Conservation (phyloP, 1,140 invertebrate species). For the Drosophila pruinosa region DNA sequence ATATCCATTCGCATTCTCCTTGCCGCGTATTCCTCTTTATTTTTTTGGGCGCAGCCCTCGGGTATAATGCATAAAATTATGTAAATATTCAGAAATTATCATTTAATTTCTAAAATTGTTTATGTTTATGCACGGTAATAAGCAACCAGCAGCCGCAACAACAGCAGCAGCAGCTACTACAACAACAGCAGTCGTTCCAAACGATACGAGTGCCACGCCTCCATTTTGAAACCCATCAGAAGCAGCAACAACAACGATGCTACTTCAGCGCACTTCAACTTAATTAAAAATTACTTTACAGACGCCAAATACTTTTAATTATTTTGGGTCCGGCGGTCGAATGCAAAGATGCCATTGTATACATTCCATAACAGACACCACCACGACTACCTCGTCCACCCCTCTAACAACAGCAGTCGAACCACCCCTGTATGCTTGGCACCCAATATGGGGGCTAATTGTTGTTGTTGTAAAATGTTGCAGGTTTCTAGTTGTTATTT, state of each 20-base stretch:
- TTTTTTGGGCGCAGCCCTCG: slow-evolving; percentile 15
- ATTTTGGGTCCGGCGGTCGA: slow-evolving; percentile 77
- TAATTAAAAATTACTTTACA: slow-evolving; percentile 82
- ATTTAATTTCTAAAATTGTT: slow-evolving; percentile 81
- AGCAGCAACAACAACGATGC: slow-evolving; percentile 3
- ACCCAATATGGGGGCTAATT: slow-evolving; percentile 26
- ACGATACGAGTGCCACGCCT: background rate
- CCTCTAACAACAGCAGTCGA: background rate
- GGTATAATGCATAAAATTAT: slow-evolving; percentile 79
- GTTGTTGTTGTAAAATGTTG: slow-evolving; percentile 22
- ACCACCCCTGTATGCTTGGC: background rate
- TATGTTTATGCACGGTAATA: slow-evolving; percentile 79
- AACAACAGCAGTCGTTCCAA: slow-evolving; percentile 3
- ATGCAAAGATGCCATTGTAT: slow-evolving; percentile 51
- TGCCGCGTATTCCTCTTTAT: background rate
- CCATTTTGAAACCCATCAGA: slow-evolving; percentile 12
- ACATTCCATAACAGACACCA: slow-evolving; percentile 5
- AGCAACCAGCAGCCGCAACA: slow-evolving; percentile 54
- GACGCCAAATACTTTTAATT: slow-evolving; percentile 81
- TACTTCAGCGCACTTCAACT: slow-evolving; percentile 75
- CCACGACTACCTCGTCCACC: background rate
- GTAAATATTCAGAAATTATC: slow-evolving; percentile 78
- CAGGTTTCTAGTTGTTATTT: slow-evolving; percentile 33
- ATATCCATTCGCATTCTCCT: slow-evolving; percentile 14
- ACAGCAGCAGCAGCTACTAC: slow-evolving; percentile 16